phyloP scores from a whole-genome alignment of 2,797 vertebrate genomes.

The Melanotaenia parkinsoni region DNA sequence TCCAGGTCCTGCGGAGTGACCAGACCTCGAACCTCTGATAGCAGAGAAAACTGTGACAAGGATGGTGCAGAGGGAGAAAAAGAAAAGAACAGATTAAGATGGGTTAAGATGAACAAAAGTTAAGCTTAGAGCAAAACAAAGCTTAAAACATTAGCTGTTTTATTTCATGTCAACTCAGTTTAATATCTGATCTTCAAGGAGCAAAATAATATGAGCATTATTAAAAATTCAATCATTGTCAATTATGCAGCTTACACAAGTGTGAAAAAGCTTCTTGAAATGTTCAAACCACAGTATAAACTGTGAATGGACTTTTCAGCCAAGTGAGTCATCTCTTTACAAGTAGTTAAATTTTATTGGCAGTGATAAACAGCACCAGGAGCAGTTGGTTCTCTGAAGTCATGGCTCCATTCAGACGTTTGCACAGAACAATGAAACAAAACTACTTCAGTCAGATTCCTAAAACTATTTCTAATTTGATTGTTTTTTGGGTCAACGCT shows the following conservation, averaged over 20 bases:
- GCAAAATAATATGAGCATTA: not conserved
- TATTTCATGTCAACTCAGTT: not conserved
- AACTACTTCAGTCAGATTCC: no score
- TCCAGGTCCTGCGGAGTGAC: slow-evolving; percentile 93
- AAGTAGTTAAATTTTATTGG: not conserved
- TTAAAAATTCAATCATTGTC: not conserved
- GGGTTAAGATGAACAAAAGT: not conserved
- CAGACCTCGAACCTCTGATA: slow-evolving; percentile 91
- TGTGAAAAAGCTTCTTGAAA: not conserved
- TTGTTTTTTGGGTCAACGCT: no score
- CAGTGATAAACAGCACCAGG: not conserved
- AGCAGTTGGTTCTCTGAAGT: not conserved
- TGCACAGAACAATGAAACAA: no score
- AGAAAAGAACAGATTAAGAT: not conserved
- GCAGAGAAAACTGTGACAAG: slow-evolving; percentile 89
- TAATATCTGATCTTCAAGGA: not conserved
- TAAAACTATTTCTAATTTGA: no score
- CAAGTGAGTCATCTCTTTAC: not conserved
- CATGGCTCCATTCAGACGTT: not conserved
- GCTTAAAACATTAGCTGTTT: not conserved
- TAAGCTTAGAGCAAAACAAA: not conserved
- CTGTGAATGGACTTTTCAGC: not conserved
- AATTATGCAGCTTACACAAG: not conserved
- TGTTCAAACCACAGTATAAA: not conserved
- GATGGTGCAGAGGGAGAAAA: not conserved